Percentiles rank a stretch among this genome's conserved stretches.
These are phyloP conservation scores for Amazona vittata DNA, from an alignment of 2,113 vertebrate genomes.

Conservation along the genomic window DNA sequence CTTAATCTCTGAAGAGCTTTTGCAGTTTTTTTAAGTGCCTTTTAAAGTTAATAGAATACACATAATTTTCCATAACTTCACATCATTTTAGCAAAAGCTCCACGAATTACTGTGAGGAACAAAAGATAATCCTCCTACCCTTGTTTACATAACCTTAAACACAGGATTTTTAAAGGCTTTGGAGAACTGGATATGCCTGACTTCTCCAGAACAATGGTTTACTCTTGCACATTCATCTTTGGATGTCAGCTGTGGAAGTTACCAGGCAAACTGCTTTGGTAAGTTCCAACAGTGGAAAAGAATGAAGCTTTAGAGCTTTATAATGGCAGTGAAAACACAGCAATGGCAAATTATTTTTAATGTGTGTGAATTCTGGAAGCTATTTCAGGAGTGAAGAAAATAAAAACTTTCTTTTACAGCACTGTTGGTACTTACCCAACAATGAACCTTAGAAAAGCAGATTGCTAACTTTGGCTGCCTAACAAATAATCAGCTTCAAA, in stretches of 20 bases:
- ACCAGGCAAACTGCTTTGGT: slow-evolving; percentile 50
- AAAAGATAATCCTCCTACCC: background rate
- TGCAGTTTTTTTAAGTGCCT: background rate
- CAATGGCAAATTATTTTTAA: slow-evolving; percentile 9
- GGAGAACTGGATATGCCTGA: slow-evolving; percentile 29
- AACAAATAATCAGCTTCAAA: background rate
- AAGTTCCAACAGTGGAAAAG: slow-evolving; percentile 22
- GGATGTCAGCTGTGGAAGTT: slow-evolving; percentile 48
- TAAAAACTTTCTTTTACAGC: background rate
- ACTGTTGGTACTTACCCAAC: background rate
- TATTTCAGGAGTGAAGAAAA: background rate
- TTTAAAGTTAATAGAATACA: background rate
- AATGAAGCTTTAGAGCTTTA: slow-evolving; percentile 42
- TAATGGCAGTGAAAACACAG: slow-evolving; percentile 35
- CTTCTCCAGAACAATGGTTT: slow-evolving; percentile 53
- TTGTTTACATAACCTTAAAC: slow-evolving; percentile 19
- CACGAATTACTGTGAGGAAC: background rate
- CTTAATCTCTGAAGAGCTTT: background rate
- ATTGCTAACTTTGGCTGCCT: background rate
- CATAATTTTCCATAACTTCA: background rate
- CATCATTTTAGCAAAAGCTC: background rate
- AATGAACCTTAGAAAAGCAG: background rate
- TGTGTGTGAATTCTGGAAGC: slow-evolving; percentile 10
- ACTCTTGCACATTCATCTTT: slow-evolving; percentile 47
- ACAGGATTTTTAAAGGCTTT: slow-evolving; percentile 38